Evolutionary conservation across 2,797 vertebrate genomes (phyloP), one percentile per base, ranked within the genome.

Genomic region (Ceyx erithaca): DNA sequence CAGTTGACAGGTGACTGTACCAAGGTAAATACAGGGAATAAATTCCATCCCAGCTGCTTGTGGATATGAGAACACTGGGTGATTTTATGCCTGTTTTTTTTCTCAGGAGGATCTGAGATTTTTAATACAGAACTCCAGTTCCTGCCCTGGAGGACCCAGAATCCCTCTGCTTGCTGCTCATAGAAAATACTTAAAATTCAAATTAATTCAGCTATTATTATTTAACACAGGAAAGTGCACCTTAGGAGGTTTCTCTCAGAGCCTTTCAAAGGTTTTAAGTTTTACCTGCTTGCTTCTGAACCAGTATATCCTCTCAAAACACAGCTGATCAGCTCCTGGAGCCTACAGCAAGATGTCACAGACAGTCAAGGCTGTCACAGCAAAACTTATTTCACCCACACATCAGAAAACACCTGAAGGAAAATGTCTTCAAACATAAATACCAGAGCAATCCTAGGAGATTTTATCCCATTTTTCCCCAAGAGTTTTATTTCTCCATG

Each of bases 1-100:
- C 69, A 70, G 69, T 92, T 90, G 75, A 94, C 64, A 91, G 85
- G 91, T 89, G 76, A 30, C 52, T 45, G 45, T 33, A 91, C 85
- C 75, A 93, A 94, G 35, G 4, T 71, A 94, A 93, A 88, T 9
- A 91, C 12, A 92, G 51, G 64, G 95, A 93, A 87, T 33, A 95
- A 88, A 86, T 25, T 90, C 23, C 16, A 64, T 43, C 58, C 91
- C 62, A 85, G 84, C 37, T 66, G 89, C 21, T 35, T 66, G 7
- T 12, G 20, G 21, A 12, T 16, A 69, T 0, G 7, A 86, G 62
- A 64, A 86, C 58, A 68, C 17, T 43, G n/a, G 61, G 43, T 33
- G 87, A 62, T 59, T 78, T 89, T 78, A 90, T 87, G 58, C 22
- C 10, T 63, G 26, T 14, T 82, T 25, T 71, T 71, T 85, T 92